Evolutionary conservation across 2,888 invertebrate genomes (phyloP).

Genomic region (Drosophila testacea): DNA sequence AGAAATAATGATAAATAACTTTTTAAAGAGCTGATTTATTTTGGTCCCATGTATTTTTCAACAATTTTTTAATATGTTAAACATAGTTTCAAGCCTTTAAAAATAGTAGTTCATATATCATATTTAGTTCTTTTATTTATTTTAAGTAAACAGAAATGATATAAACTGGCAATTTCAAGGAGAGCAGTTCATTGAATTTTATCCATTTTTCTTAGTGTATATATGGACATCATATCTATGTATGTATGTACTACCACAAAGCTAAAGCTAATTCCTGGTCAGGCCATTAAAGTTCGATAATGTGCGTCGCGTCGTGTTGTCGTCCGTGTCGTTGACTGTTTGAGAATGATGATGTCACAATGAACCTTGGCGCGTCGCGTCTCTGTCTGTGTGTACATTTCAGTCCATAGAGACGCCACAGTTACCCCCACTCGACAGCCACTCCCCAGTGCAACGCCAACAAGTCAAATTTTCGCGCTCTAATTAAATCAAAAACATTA

Average conservation of each 20-base stretch:
- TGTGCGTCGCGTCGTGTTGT: constrained; percentile 60
- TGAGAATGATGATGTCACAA: constrained; percentile 73
- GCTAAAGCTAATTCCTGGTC: constrained; percentile 76
- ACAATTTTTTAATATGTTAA: too few species aligned
- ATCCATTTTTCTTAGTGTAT: constrained; percentile 4
- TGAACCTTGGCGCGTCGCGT: constrained; percentile 63
- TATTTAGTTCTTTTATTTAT: neutral
- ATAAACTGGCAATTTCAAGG: neutral
- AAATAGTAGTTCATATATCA: too few species aligned
- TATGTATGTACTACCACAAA: constrained; percentile 18
- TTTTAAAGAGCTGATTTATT: too few species aligned
- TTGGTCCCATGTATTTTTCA: neutral
- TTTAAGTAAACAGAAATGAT: neutral
- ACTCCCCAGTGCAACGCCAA: constrained; percentile 21
- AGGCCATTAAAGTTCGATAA: constrained; percentile 80
- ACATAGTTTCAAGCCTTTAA: too few species aligned
- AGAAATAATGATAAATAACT: too few species aligned
- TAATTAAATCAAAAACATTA: constrained; percentile 74
- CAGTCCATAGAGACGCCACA: constrained; percentile 24
- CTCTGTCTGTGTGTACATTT: constrained; percentile 45
- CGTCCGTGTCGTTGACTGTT: constrained; percentile 78
- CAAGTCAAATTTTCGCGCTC: constrained; percentile 46
- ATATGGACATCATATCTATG: constrained; percentile 1
- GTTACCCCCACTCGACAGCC: constrained; percentile 15
- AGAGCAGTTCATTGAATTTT: neutral